Evolutionary conservation across 2,113 vertebrate genomes (phyloP), one percentile per base, ranked within the genome.

Genomic region (Lichenostomus cassidix): DNA sequence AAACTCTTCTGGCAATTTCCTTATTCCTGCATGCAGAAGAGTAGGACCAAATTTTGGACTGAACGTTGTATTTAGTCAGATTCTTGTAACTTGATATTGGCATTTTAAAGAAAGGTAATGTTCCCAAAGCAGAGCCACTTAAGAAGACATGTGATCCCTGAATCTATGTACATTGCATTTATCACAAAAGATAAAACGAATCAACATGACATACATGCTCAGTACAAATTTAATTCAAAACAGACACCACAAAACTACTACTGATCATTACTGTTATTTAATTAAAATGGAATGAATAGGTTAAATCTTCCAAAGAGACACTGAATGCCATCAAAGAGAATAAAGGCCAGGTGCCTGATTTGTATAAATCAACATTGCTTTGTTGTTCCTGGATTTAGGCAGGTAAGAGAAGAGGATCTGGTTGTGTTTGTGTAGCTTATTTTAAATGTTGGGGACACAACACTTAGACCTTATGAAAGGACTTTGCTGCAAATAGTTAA

Each of bases 211-310:
- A 3, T 84, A 49, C 4, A 15, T 39, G n/a, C 77, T 79, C 59
- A 76, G 53, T 76, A 84, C 35, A 77, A 94, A 87, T 79, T 37
- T 87, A 95, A 95, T 94, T 91, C 19, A 9, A 85, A 96, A 84
- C 84, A 94, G 91, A 65, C 50, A 69, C 81, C 53, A 82, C 23
- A 73, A 75, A 92, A 27, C 15, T 63, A 79, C 74, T 69, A 31
- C 73, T 69, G 47, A 55, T 76, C 62, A 73, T 85, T 62, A 53
- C 4, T 25, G 17, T 87, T 91, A 95, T 85, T 95, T 65, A 65
- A 89, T 95, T 95, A 59, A 91, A 89, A 59, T 69, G 15, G 37
- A 94, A 85, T 33, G 5, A 96, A 91, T 59, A 87, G 58, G 63
- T 85, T 79, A 85, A 88, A 50, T 71, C 39, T 87, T 91, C 53